phyloP scores from a whole-genome alignment of 1,140 invertebrate species.

The Drosophila melanica region DNA sequence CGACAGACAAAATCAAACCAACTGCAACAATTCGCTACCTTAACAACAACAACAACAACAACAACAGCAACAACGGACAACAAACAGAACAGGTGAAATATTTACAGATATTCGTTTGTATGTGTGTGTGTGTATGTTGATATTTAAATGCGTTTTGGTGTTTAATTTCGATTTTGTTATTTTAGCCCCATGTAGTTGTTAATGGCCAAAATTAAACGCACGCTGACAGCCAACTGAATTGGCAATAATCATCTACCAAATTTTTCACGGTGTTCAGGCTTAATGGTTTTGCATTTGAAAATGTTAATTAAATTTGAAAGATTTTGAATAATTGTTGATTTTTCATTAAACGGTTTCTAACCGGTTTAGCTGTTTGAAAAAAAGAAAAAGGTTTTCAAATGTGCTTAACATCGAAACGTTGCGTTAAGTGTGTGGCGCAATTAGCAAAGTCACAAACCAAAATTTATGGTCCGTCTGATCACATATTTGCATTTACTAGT shows the following conservation, averaged over 20 bases:
- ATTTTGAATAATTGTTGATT: conserved; percentile 19
- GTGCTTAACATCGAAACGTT: no score
- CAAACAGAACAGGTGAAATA: conserved; percentile 57
- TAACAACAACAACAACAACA: conserved; percentile 28
- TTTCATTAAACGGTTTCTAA: conserved; percentile 9
- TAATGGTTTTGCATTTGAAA: conserved; percentile 44
- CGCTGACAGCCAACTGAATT: conserved; percentile 28
- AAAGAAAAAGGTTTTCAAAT: not conserved
- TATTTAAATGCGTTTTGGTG: conserved; percentile 56
- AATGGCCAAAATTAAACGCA: conserved; percentile 29
- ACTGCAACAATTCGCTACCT: conserved; percentile 69
- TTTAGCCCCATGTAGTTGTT: conserved; percentile 46
- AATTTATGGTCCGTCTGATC: not conserved
- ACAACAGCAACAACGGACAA: conserved; percentile 10
- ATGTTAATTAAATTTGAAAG: conserved; percentile 38
- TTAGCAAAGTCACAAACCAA: not conserved
- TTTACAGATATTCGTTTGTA: conserved; percentile 11
- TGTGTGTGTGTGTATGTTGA: conserved; percentile 8
- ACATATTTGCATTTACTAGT: not conserved
- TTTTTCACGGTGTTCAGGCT: conserved; percentile 55
- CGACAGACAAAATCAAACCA: conserved; percentile 54
- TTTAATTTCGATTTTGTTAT: conserved; percentile 71
- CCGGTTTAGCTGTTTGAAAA: not conserved
- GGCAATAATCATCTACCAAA: conserved; percentile 16
- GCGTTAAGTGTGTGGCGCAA: no score